Evolutionary conservation across 1,140 invertebrate species (phyloP).

Genomic region (Drosophila auraria): DNA sequence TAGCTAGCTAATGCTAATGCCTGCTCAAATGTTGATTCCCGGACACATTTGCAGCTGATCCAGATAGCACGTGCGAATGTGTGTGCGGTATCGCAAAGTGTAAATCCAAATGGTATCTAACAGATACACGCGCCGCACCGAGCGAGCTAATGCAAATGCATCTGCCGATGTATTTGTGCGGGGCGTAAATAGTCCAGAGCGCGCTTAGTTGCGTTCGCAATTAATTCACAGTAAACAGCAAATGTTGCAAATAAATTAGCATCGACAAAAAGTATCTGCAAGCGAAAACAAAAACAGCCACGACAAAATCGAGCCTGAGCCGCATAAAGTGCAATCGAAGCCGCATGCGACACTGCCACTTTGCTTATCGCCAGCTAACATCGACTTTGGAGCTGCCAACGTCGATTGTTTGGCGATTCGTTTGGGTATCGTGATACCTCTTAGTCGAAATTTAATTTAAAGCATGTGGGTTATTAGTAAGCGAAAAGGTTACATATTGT

Average conservation of each 20-base stretch:
- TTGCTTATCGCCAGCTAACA: slow-evolving; percentile 65
- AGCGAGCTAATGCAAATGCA: slow-evolving; percentile 22
- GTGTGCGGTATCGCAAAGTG: slow-evolving; percentile 38
- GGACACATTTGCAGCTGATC: slow-evolving; percentile 41
- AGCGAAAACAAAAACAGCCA: slow-evolving; percentile 45
- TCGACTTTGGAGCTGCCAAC: slow-evolving; percentile 51
- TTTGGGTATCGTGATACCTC: slow-evolving; percentile 14
- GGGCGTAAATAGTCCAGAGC: slow-evolving; percentile 74
- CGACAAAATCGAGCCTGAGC: slow-evolving; percentile 60
- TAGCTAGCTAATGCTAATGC: slow-evolving; percentile 35
- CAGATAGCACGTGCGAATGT: slow-evolving; percentile 49
- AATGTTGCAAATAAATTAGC: slow-evolving; percentile 84
- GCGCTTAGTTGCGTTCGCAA: slow-evolving; percentile 80
- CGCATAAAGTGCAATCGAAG: slow-evolving; percentile 73
- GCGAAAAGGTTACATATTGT: too few relatives aligned
- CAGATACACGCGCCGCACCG: slow-evolving; percentile 35
- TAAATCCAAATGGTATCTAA: slow-evolving; percentile 59
- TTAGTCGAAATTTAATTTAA: not conserved
- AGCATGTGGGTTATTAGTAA: too few relatives aligned
- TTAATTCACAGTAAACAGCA: slow-evolving; percentile 83
- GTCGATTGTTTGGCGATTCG: slow-evolving; percentile 21
- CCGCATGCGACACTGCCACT: slow-evolving; percentile 64
- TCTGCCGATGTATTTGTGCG: slow-evolving; percentile 37
- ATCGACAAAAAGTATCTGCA: slow-evolving; percentile 45
- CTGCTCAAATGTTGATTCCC: slow-evolving; percentile 58